These are phyloP conservation scores for Pogona vitticeps DNA, from an alignment of 2,113 vertebrate species.

Conservation along the genomic window DNA sequence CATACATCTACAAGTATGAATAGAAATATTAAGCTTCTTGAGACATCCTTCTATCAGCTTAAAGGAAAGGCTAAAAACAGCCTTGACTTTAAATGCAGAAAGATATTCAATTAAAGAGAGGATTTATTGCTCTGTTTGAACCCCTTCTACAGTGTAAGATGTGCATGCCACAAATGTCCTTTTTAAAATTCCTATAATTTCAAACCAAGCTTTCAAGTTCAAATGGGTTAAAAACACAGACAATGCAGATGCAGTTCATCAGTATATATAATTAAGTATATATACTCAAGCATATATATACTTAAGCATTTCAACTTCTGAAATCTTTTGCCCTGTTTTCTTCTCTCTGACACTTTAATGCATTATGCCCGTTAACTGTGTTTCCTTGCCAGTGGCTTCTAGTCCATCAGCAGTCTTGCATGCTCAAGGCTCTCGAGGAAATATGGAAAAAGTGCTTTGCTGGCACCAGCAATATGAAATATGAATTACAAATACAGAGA, in stretches of 20 bases:
- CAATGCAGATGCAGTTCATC: neutral
- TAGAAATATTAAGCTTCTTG: slow-evolving; percentile 66
- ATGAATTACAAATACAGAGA: slow-evolving; percentile 83
- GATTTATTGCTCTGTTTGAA: slow-evolving; percentile 51
- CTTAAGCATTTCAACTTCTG: slow-evolving; percentile 55
- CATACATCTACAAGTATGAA: slow-evolving; percentile 67
- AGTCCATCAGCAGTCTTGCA: slow-evolving; percentile 66
- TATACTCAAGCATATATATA: too few species aligned
- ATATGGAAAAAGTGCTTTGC: slow-evolving; percentile 68
- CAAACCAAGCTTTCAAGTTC: slow-evolving; percentile 59
- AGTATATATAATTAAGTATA: too few species aligned
- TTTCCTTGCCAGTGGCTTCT: slow-evolving; percentile 68
- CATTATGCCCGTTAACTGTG: slow-evolving; percentile 62
- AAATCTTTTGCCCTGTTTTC: slow-evolving; percentile 62
- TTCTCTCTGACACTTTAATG: slow-evolving; percentile 71
- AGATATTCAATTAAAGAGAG: slow-evolving; percentile 42
- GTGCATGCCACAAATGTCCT: slow-evolving; percentile 42
- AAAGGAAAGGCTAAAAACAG: slow-evolving; percentile 60
- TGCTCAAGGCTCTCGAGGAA: slow-evolving; percentile 64
- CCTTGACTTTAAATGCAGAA: slow-evolving; percentile 36
- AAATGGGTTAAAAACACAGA: slow-evolving; percentile 56
- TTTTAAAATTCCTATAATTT: slow-evolving; percentile 66
- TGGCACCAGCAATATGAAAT: slow-evolving; percentile 62
- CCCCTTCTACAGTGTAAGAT: slow-evolving; percentile 39
- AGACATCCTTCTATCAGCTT: slow-evolving; percentile 63